phyloP scores from a whole-genome alignment of 2,113 vertebrate species.

The Platichthys flesus region DNA sequence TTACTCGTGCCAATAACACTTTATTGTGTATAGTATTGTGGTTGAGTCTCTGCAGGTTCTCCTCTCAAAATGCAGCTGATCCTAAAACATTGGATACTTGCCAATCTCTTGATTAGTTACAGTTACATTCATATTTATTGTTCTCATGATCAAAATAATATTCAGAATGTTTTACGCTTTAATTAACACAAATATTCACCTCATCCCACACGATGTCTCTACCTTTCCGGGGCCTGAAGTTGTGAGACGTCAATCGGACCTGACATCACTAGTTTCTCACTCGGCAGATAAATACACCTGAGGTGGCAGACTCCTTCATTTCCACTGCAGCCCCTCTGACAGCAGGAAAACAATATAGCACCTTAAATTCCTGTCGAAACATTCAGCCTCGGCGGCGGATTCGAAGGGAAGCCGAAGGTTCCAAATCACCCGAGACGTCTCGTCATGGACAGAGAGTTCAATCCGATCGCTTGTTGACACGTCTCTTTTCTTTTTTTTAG shows the following conservation, averaged over 20 bases:
- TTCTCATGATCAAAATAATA: neutral
- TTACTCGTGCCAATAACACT: no score
- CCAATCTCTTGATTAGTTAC: no score
- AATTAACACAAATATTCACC: neutral
- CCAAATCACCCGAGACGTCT: conserved; percentile 70
- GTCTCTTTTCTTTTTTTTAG: neutral
- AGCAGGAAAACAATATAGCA: conserved; percentile 66
- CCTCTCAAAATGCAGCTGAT: no score
- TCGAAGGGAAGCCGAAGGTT: conserved; percentile 67
- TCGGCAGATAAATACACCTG: conserved; percentile 40
- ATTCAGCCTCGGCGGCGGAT: conserved; percentile 29
- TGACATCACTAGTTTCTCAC: conserved; percentile 35
- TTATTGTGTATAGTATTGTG: no score
- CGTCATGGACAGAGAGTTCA: conserved; percentile 80
- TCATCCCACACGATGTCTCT: conserved; percentile 1
- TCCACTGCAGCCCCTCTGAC: conserved; percentile 36
- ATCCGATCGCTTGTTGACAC: conserved; percentile 76
- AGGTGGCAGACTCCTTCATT: conserved; percentile 56
- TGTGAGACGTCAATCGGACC: conserved; percentile 25
- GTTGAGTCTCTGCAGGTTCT: no score
- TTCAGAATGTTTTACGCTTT: neutral
- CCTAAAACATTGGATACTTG: no score
- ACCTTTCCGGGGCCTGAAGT: conserved; percentile 15
- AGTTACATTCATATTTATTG: neutral
- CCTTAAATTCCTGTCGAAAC: conserved; percentile 56